A percentile compares a stretch with the other conserved stretches of the same genome.
phyloP scores from a whole-genome alignment of 2,113 vertebrate genomes.

The Spermophilus dauricus region DNA sequence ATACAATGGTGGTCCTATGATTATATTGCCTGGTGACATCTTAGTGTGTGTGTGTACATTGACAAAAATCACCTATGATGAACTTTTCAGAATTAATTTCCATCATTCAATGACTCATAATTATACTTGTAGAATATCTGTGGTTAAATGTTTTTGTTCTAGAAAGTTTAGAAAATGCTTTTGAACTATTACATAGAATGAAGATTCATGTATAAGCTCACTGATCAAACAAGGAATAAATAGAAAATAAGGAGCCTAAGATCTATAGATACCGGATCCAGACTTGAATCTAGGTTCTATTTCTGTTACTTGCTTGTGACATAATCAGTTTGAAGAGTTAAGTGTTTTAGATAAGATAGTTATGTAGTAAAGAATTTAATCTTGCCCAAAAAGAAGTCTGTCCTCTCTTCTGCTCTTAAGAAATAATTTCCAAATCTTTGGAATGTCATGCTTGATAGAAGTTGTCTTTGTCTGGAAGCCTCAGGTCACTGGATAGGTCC shows the following conservation, averaged over 20 bases:
- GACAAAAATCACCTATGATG: background rate
- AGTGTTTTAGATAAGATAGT: background rate
- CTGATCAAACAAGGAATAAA: slow-evolving; percentile 16
- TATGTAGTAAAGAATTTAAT: background rate
- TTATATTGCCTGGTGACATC: background rate
- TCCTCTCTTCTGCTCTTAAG: background rate
- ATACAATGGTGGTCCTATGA: background rate
- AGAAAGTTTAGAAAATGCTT: background rate
- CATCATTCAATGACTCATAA: background rate
- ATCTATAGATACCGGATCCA: background rate
- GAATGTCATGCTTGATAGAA: background rate
- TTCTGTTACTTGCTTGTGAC: background rate
- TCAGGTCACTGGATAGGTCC: background rate
- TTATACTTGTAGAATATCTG: background rate
- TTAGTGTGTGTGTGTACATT: background rate
- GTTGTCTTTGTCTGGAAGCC: background rate
- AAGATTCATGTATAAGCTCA: background rate
- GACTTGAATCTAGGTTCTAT: background rate
- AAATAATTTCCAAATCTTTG: background rate
- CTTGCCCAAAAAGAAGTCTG: background rate
- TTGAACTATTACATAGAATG: background rate
- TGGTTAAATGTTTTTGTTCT: background rate
- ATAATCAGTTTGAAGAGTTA: background rate
- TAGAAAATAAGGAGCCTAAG: background rate
- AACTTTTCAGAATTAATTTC: background rate